phyloP scores from a whole-genome alignment of 2,888 invertebrate species.

The Allacma fusca region DNA sequence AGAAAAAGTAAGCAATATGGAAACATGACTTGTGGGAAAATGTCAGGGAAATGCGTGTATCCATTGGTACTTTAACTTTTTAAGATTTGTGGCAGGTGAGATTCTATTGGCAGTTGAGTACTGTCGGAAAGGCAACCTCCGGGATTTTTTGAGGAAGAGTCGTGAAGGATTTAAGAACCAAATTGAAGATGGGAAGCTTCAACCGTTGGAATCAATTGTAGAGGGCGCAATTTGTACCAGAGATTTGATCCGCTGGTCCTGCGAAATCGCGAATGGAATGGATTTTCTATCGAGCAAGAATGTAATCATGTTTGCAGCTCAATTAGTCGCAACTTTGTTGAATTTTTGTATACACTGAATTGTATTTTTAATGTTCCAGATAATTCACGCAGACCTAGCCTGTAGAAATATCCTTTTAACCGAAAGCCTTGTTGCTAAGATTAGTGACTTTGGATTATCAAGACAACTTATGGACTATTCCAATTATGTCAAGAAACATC shows the following conservation, averaged over 20 bases:
- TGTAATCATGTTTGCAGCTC: too few relatives aligned
- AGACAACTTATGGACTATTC: conserved; percentile 6
- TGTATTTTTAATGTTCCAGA: neutral
- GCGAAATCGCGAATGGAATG: conserved; percentile 8
- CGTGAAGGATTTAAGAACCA: neutral
- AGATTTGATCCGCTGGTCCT: conserved; percentile 9
- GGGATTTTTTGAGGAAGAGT: neutral
- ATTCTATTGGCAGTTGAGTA: conserved; percentile 1
- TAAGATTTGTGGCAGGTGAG: neutral
- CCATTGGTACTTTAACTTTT: too few relatives aligned
- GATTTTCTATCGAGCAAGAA: conserved; percentile 10
- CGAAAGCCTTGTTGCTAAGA: neutral
- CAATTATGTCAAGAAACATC: conserved; percentile 21
- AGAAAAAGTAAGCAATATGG: neutral
- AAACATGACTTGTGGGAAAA: too few relatives aligned
- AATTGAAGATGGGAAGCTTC: neutral
- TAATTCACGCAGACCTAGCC: conserved; percentile 6
- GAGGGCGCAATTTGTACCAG: neutral
- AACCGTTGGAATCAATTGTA: neutral
- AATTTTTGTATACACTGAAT: too few relatives aligned
- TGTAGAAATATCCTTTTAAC: neutral
- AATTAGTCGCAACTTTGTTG: too few relatives aligned
- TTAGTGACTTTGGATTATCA: conserved; percentile 3
- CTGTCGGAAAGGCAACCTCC: conserved; percentile 6
- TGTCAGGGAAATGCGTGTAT: too few relatives aligned